Conservation (phyloP, 2,797 vertebrate species). For the Eupleurogrammus muticus region DNA sequence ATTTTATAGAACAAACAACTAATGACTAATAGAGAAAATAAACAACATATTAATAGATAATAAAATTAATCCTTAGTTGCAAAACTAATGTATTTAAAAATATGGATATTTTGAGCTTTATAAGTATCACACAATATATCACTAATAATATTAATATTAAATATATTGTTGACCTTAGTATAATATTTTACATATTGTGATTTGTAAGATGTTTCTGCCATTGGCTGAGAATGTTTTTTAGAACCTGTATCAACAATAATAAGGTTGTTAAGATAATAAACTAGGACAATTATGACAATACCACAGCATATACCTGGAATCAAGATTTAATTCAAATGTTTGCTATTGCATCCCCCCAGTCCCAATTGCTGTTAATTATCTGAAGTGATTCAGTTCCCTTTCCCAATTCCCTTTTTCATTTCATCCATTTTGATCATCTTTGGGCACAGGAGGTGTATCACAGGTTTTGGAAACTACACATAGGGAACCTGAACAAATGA, state of each 20-base stretch:
- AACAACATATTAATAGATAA: too few species aligned
- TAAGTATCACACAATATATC: neutral
- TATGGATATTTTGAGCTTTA: too few species aligned
- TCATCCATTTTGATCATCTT: neutral
- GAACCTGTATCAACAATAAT: neutral
- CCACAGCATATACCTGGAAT: neutral
- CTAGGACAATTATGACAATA: neutral
- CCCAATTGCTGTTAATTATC: neutral
- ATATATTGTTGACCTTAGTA: too few species aligned
- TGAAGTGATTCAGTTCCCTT: neutral
- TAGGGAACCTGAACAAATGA: neutral
- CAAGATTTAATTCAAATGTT: slow-evolving; percentile 25
- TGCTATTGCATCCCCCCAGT: slow-evolving; percentile 9
- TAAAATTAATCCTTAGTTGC: too few species aligned
- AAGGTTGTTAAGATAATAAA: neutral
- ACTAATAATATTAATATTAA: too few species aligned
- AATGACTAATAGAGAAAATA: too few species aligned
- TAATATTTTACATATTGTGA: neutral
- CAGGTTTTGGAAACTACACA: neutral
- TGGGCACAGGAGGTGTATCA: slow-evolving; percentile 12
- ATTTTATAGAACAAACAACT: too few species aligned
- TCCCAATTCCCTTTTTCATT: neutral
- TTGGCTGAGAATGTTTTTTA: slow-evolving; percentile 8
- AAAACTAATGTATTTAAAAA: too few species aligned
- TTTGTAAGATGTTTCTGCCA: neutral